phyloP scores from a whole-genome alignment of 2,888 invertebrate genomes.

The Hoplodrina ambigua region DNA sequence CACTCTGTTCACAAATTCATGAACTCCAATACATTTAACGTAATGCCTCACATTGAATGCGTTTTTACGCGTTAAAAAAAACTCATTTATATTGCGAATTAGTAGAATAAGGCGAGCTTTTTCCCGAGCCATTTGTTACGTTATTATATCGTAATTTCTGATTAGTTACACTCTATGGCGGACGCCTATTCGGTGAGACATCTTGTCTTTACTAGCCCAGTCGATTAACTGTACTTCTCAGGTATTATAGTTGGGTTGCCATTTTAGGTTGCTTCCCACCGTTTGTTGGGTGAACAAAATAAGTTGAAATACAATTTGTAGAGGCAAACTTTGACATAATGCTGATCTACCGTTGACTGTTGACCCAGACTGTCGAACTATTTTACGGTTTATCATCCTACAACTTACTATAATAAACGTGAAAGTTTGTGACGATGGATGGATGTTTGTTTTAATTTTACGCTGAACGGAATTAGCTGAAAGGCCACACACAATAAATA shows the following conservation, averaged over 20 bases:
- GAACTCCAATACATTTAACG: constrained; percentile 28
- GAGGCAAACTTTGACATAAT: constrained; percentile 30
- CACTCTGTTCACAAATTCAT: constrained; percentile 27
- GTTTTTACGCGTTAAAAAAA: constrained; percentile 59
- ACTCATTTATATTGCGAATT: constrained; percentile 70
- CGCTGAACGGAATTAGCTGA: too few relatives aligned
- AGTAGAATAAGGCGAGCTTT: constrained; percentile 70
- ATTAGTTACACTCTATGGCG: constrained; percentile 71
- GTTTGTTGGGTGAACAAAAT: constrained; percentile 17
- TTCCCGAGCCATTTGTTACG: constrained; percentile 74
- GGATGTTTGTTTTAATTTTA: too few relatives aligned
- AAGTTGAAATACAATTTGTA: constrained; percentile 23
- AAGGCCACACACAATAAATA: too few relatives aligned
- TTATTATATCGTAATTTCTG: constrained; percentile 77
- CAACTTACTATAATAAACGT: too few relatives aligned
- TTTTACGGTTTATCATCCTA: not conserved
- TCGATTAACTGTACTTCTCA: constrained; percentile 53
- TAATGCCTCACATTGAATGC: constrained; percentile 13
- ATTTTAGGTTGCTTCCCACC: constrained; percentile 39
- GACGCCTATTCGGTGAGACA: constrained; percentile 52
- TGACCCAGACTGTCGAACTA: constrained; percentile 25
- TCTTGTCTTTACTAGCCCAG: constrained; percentile 52
- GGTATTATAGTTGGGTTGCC: constrained; percentile 36
- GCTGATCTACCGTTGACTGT: not conserved
- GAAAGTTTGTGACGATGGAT: too few relatives aligned